phyloP scores from a whole-genome alignment of 2,797 vertebrate species.

The Siniperca undulata region DNA sequence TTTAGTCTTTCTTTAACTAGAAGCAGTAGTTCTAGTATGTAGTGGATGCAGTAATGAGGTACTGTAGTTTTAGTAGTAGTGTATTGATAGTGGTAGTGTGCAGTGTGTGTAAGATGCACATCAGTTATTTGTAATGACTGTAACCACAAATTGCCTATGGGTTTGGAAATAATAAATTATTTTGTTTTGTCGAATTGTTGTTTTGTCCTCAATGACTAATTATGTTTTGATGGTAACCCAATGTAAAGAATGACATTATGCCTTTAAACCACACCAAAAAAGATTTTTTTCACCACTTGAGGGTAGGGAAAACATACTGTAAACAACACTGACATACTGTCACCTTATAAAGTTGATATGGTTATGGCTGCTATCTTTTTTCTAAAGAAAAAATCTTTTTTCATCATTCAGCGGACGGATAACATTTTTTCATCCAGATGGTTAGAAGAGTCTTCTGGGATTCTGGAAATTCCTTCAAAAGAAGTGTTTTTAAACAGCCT shows the following conservation, averaged over 20 bases:
- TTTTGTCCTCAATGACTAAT: constrained; percentile 1
- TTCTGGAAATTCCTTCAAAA: not conserved
- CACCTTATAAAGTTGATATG: not conserved
- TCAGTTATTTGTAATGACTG: constrained; percentile 67
- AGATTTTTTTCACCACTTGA: too few relatives aligned
- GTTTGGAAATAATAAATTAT: constrained; percentile 79
- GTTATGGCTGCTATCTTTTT: too few relatives aligned
- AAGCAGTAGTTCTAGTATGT: constrained; percentile 43
- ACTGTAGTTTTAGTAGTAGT: constrained; percentile 49
- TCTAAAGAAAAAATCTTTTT: too few relatives aligned
- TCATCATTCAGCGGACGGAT: not conserved
- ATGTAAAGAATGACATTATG: not conserved
- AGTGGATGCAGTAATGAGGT: constrained; percentile 47
- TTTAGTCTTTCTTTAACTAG: constrained; percentile 45
- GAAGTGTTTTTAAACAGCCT: not conserved
- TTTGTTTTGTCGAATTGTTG: constrained; percentile 65
- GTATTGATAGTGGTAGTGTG: constrained; percentile 56
- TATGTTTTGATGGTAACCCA: not conserved
- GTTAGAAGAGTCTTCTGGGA: not conserved
- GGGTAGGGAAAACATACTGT: not conserved
- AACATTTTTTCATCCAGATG: not conserved
- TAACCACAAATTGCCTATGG: constrained; percentile 74
- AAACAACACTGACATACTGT: not conserved
- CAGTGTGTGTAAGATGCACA: constrained; percentile 65
- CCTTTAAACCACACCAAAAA: too few relatives aligned